phyloP scores from a whole-genome alignment of 2,888 invertebrate species.

The Digitonthophagus gazella region DNA sequence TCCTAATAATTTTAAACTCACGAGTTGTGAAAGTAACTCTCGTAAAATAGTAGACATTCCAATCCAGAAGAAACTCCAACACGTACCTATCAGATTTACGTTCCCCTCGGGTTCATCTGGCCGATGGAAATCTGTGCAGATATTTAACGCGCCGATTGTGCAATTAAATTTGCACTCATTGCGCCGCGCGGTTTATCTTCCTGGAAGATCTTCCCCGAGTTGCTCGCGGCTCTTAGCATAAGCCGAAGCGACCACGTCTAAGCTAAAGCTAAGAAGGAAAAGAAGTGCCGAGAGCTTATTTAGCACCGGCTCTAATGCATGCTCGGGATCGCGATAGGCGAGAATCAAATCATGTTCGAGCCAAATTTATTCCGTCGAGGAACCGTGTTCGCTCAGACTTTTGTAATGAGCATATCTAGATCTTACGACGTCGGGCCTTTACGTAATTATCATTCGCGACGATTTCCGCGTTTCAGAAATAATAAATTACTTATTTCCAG shows the following conservation, averaged over 20 bases:
- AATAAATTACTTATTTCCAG: not conserved
- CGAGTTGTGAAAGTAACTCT: too few species aligned
- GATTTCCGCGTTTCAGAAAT: not conserved
- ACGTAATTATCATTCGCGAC: constrained; percentile 5
- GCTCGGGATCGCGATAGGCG: constrained; percentile 12
- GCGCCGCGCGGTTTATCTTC: constrained; percentile 5
- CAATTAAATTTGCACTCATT: constrained; percentile 14
- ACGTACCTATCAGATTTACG: not conserved
- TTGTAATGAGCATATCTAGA: constrained; percentile 15
- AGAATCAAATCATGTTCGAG: constrained; percentile 16
- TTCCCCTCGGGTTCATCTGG: not conserved
- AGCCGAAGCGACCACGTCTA: not conserved
- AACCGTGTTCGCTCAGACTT: constrained; percentile 8
- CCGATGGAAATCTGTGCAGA: not conserved
- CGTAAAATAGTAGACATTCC: too few species aligned
- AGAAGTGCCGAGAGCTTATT: not conserved
- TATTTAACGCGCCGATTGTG: constrained; percentile 5
- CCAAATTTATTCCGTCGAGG: constrained; percentile 10
- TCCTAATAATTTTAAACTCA: too few species aligned
- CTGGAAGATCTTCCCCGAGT: constrained; percentile 10
- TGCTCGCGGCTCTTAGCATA: not conserved
- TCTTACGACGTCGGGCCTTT: constrained; percentile 2
- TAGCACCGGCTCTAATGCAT: constrained; percentile 6
- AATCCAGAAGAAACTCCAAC: not conserved
- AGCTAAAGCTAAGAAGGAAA: not conserved